Percentiles rank a stretch among this genome's conserved stretches.
phyloP scores from a whole-genome alignment of 64 coral and sea anemone species.

The Acropora yongei region DNA sequence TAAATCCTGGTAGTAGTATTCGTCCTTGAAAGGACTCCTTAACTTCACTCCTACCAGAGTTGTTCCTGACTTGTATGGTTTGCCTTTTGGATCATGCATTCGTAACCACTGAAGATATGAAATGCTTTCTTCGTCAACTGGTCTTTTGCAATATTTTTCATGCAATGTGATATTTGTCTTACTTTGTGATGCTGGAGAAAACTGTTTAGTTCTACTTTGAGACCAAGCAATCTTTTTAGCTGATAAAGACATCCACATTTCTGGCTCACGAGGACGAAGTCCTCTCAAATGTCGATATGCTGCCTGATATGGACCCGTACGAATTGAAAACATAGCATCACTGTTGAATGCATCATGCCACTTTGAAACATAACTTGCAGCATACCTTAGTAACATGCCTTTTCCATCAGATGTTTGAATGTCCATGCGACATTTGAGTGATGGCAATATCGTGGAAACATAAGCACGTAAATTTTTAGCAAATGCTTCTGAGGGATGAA shows the following conservation, averaged over 20 bases:
- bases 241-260: slow-evolving; percentile 40
- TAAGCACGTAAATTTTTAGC: slow-evolving; percentile 24
- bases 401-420: slow-evolving; percentile 35
- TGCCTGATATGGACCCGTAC: neutral
- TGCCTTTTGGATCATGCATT: neutral
- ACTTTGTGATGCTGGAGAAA: neutral
- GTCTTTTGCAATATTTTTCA: neutral
- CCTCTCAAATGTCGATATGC: neutral
- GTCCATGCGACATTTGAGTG: slow-evolving; percentile 60
- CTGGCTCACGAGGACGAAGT: slow-evolving; percentile 39
- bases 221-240: neutral
- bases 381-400: slow-evolving; percentile 38
- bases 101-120: neutral
- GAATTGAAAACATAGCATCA: slow-evolving; percentile 33
- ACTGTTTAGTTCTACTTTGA: neutral
- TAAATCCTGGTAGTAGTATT: neutral
- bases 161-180: neutral
- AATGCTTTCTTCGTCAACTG: neutral
- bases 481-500: slow-evolving; percentile 45
- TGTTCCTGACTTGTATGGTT: neutral
- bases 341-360: slow-evolving; percentile 2
- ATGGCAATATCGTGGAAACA: slow-evolving; percentile 1
- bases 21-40: neutral
- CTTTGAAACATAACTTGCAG: slow-evolving; percentile 47
- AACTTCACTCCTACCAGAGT: neutral